Conservation (phyloP, 2,888 invertebrate genomes). For the Agrotis clavis region DNA sequence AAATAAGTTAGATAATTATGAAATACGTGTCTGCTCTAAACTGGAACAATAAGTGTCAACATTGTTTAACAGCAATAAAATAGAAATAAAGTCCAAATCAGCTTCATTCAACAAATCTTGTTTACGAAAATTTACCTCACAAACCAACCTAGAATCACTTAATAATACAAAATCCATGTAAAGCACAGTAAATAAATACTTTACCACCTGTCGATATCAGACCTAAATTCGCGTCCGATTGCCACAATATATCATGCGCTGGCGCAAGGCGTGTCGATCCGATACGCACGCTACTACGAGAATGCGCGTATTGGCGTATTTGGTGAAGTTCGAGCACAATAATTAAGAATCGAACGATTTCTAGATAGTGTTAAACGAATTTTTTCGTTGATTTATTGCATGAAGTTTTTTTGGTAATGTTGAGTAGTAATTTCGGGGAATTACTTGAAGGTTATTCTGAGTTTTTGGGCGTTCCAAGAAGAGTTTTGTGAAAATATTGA, state of each 20-base stretch:
- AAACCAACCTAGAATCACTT: slow-evolving; percentile 13
- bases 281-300: slow-evolving; percentile 73
- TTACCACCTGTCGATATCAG: slow-evolving; percentile 75
- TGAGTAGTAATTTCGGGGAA: slow-evolving; percentile 8
- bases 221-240: slow-evolving; percentile 66
- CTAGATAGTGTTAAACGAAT: slow-evolving; percentile 74
- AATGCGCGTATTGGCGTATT: slow-evolving; percentile 76
- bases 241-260: slow-evolving; percentile 58
- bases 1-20: too few relatives aligned
- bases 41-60: too few relatives aligned
- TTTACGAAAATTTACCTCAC: neutral
- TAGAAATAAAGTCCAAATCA: too few relatives aligned
- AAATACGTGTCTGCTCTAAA: too few relatives aligned
- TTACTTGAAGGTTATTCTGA: neutral
- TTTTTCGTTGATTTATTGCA: slow-evolving; percentile 65
- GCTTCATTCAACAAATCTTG: neutral
- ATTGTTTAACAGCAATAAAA: too few relatives aligned
- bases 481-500: neutral
- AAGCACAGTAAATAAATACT: slow-evolving; percentile 24
- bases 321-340: slow-evolving; percentile 74
- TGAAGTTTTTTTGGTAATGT: neutral
- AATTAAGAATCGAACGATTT: slow-evolving; percentile 74
- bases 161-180: slow-evolving; percentile 32
- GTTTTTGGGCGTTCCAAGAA: slow-evolving; percentile 5
- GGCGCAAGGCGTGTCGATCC: slow-evolving; percentile 75